These are phyloP conservation scores for Dynastes maya DNA, from an alignment of 2,888 invertebrate species.

Conservation along the genomic window DNA sequence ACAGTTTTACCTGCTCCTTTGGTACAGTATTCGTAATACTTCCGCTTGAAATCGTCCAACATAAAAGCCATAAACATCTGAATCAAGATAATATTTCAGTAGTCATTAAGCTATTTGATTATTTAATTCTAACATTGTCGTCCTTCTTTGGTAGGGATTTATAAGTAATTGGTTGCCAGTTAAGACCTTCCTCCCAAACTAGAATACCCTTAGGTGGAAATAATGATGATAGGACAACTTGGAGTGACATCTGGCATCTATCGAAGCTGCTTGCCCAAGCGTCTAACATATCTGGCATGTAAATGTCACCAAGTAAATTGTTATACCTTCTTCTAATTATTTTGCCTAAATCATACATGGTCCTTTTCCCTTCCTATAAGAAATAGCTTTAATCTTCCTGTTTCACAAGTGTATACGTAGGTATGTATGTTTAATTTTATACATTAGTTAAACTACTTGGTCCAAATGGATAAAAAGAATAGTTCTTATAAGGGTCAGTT, in stretches of 20 bases:
- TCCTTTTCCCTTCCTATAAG: constrained; percentile 27
- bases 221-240: constrained; percentile 41
- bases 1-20: background rate
- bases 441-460: constrained; percentile 84
- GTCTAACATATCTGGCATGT: constrained; percentile 21
- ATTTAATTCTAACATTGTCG: background rate
- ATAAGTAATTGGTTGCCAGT: constrained; percentile 50
- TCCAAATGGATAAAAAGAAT: constrained; percentile 78
- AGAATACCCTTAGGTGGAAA: constrained; percentile 42
- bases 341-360: constrained; percentile 42
- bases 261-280: constrained; percentile 22
- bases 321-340: constrained; percentile 37
- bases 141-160: constrained; percentile 66
- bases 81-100: background rate
- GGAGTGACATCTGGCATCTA: constrained; percentile 42
- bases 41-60: background rate
- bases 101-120: background rate
- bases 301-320: constrained; percentile 32
- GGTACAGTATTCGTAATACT: background rate
- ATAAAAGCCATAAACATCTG: background rate
- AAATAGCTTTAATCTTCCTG: background rate
- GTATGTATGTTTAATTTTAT: constrained; percentile 58
- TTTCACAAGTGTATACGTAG: background rate
- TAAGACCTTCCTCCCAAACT: constrained; percentile 29
- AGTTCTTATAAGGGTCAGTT: constrained; percentile 76